phyloP scores from a whole-genome alignment of 2,113 vertebrate genomes.

The Scatophagus argus region DNA sequence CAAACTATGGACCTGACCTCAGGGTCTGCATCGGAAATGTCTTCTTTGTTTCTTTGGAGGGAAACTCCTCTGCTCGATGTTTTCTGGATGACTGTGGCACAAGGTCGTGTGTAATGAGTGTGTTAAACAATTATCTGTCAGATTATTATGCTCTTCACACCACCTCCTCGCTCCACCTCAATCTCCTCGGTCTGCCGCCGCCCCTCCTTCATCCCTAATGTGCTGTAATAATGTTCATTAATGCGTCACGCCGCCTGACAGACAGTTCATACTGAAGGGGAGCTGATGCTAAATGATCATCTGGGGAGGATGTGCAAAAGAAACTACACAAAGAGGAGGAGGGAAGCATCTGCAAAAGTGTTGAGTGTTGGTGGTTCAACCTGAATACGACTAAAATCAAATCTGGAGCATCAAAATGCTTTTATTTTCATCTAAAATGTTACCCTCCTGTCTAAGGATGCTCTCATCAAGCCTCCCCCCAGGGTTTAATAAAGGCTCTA shows the following conservation, averaged over 20 bases:
- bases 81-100: slow-evolving; percentile 51
- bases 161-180: slow-evolving; percentile 51
- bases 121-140: slow-evolving; percentile 72
- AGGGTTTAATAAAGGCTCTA: slow-evolving; percentile 23
- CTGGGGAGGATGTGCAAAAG: neutral
- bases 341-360: neutral
- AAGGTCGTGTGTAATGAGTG: slow-evolving; percentile 72
- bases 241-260: slow-evolving; percentile 60
- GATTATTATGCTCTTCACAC: slow-evolving; percentile 73
- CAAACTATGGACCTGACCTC: neutral
- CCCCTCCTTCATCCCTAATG: slow-evolving; percentile 71
- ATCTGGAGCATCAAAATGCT: neutral
- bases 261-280: slow-evolving; percentile 41
- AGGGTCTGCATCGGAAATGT: neutral
- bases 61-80: neutral
- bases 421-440: neutral
- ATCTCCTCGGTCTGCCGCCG: slow-evolving; percentile 59
- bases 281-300: slow-evolving; percentile 20
- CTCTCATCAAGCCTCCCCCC: neutral
- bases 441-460: rapidly evolving
- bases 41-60: neutral
- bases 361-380: slow-evolving; percentile 2
- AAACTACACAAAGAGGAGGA: slow-evolving; percentile 1
- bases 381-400: neutral
- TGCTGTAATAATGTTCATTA: slow-evolving; percentile 69